These are phyloP conservation scores for Andrena praecox DNA, from an alignment of 2,888 invertebrate genomes.

Conservation along the genomic window DNA sequence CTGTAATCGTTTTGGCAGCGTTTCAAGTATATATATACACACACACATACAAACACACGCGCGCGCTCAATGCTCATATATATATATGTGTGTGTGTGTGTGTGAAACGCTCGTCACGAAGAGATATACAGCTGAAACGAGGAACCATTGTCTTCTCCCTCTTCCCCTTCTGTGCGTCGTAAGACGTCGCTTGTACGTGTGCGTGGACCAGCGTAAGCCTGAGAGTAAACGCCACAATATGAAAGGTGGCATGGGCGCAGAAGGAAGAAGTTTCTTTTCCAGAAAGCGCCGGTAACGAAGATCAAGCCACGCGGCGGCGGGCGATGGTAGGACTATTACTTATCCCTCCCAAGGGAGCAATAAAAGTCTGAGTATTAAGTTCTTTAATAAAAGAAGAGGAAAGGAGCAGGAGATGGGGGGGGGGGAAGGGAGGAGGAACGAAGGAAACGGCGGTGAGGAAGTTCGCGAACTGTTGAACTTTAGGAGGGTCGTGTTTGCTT, in stretches of 20 bases:
- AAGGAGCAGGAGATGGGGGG: neutral
- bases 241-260: conserved; percentile 5
- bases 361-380: conserved; percentile 39
- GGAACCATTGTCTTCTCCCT: conserved; percentile 62
- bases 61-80: neutral
- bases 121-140: conserved; percentile 51
- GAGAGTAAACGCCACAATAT: conserved; percentile 21
- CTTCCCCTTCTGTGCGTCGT: conserved; percentile 44
- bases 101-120: conserved; percentile 46
- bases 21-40: conserved; percentile 65
- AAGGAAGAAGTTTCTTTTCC: conserved; percentile 29
- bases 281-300: conserved; percentile 33
- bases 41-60: neutral
- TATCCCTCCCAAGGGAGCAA: conserved; percentile 41
- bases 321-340: conserved; percentile 34
- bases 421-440: neutral
- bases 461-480: conserved; percentile 43
- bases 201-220: conserved; percentile 10
- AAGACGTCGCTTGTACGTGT: conserved; percentile 18
- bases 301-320: conserved; percentile 25
- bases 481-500: conserved; percentile 32
- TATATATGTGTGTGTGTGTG: neutral
- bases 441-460: conserved; percentile 6
- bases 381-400: conserved; percentile 42
- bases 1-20: conserved; percentile 74